phyloP scores from a whole-genome alignment of 2,113 vertebrate species.

The Sus scrofa region DNA sequence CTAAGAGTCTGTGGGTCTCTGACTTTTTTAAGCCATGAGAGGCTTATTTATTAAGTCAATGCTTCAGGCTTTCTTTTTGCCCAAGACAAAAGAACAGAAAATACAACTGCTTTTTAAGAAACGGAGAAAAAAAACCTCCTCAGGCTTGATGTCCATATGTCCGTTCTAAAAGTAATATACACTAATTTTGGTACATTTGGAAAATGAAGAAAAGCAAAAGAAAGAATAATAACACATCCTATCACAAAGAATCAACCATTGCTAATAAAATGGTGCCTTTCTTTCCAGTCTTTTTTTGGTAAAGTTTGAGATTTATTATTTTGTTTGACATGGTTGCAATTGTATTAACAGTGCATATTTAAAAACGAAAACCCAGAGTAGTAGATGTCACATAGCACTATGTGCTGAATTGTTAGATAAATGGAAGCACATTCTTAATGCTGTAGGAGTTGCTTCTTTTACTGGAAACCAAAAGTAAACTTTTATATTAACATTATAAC shows the following conservation, averaged over 20 bases:
- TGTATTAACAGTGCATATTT: constrained; percentile 12
- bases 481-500: constrained; percentile 28
- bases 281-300: neutral
- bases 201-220: constrained; percentile 48
- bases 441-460: neutral
- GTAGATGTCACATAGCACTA: neutral
- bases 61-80: constrained; percentile 55
- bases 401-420: constrained; percentile 55
- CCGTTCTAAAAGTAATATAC: constrained; percentile 55
- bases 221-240: neutral
- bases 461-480: constrained; percentile 46
- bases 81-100: constrained; percentile 32
- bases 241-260: neutral
- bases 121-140: neutral
- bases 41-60: constrained; percentile 65
- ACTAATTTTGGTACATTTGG: constrained; percentile 47
- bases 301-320: constrained; percentile 29
- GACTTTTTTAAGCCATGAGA: constrained; percentile 60
- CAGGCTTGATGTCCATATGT: constrained; percentile 26
- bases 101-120: constrained; percentile 37
- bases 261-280: neutral
- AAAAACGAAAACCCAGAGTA: constrained; percentile 14
- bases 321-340: constrained; percentile 21
- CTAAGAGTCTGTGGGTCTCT: constrained; percentile 36
- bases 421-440: neutral